Percentiles rank a stretch among this genome's conserved stretches.
Conservation (phyloP, 2,888 invertebrate genomes). For the Bombyx huttoni region DNA sequence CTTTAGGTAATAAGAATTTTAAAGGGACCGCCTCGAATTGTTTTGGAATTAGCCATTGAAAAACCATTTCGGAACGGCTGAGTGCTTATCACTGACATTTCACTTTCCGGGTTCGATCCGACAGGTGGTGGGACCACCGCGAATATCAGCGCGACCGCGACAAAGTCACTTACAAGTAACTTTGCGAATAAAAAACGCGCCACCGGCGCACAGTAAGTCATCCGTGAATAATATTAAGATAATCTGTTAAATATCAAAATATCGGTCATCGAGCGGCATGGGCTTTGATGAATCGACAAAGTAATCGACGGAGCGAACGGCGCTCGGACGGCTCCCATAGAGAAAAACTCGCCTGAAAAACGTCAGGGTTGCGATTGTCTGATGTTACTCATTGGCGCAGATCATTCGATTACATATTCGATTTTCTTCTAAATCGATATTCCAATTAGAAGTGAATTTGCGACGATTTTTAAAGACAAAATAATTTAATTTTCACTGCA, state of each 20-base stretch:
- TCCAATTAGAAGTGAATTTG: conserved; percentile 16
- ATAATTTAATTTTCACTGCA: neutral
- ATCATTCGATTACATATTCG: conserved; percentile 20
- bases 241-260: conserved; percentile 61
- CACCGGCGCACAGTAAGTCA: conserved; percentile 54
- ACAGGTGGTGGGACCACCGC: conserved; percentile 50
- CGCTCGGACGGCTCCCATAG: conserved; percentile 12
- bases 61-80: conserved; percentile 15
- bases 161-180: conserved; percentile 66
- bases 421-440: conserved; percentile 23
- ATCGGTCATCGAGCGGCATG: conserved; percentile 56
- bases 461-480: neutral
- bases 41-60: conserved; percentile 1
- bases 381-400: conserved; percentile 19
- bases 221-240: conserved; percentile 58
- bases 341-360: conserved; percentile 15
- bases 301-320: conserved; percentile 13
- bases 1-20: conserved; percentile 15
- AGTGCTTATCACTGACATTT: conserved; percentile 48
- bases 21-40: conserved; percentile 11
- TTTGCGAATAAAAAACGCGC: conserved; percentile 48
- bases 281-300: conserved; percentile 46
- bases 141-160: conserved; percentile 31
- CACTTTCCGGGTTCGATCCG: conserved; percentile 45
- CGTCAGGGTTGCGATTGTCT: conserved; percentile 23